These are phyloP conservation scores for Xestoiulus laeticollis DNA, from an alignment of 2,888 invertebrate genomes.

Conservation along the genomic window DNA sequence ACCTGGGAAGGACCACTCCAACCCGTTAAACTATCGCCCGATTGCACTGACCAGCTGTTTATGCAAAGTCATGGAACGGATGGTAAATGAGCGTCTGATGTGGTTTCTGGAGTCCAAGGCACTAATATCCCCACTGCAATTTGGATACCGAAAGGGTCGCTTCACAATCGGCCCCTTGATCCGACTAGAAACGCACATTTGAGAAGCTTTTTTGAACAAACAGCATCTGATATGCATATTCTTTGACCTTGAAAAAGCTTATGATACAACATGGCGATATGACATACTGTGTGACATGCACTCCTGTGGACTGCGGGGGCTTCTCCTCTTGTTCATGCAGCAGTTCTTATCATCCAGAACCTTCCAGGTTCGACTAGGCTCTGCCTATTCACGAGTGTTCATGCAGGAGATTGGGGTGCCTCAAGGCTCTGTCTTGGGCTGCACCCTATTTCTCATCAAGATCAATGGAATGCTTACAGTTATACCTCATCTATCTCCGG, in stretches of 20 bases:
- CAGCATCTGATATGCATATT: neutral
- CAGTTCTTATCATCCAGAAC: neutral
- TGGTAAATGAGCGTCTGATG: constrained; percentile 58
- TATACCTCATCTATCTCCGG: no score
- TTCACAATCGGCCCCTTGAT: neutral
- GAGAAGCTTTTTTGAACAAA: neutral
- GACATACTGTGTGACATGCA: constrained; percentile 9
- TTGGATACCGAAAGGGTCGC: neutral
- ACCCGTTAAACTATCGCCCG: constrained; percentile 56
- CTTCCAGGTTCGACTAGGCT: neutral
- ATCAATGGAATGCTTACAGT: neutral
- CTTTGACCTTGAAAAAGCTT: constrained; percentile 41
- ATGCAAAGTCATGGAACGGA: constrained; percentile 59
- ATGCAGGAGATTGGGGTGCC: neutral
- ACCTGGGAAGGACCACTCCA: neutral
- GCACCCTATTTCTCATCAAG: neutral
- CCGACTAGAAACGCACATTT: neutral
- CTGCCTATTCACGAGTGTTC: neutral
- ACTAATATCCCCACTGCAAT: constrained; percentile 56
- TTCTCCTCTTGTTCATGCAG: neutral
- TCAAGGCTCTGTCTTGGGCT: neutral
- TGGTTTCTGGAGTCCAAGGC: constrained; percentile 57
- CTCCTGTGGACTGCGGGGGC: neutral
- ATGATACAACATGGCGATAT: constrained; percentile 50
- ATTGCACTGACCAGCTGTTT: constrained; percentile 59